Evolutionary conservation across 64 coral and sea anemone genomes (phyloP).

Genomic region (Pachyseris speciosa): DNA sequence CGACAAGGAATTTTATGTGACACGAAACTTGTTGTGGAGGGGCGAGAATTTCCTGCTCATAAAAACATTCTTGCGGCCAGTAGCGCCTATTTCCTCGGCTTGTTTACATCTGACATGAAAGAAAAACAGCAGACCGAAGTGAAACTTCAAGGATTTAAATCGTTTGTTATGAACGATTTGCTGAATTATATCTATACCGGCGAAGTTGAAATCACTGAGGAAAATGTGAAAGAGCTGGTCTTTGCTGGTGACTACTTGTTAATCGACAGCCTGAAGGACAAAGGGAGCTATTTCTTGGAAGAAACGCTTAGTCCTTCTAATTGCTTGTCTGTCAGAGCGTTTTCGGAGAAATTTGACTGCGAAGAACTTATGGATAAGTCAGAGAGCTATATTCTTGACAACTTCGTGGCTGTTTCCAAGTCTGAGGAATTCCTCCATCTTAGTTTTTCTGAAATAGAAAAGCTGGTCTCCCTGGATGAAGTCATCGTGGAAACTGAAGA

Average conservation of each 20-base stretch:
- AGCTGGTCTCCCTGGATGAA: constrained; percentile 79
- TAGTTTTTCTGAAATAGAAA: constrained; percentile 41
- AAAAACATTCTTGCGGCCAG: constrained; percentile 83
- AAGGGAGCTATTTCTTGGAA: constrained; percentile 75
- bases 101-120: constrained; percentile 94
- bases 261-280: constrained; percentile 84
- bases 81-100: constrained; percentile 87
- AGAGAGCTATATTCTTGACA: constrained; percentile 71
- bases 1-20: constrained; percentile 83
- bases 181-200: constrained; percentile 94
- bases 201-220: constrained; percentile 71
- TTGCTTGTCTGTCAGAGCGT: constrained; percentile 85
- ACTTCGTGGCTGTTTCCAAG: constrained; percentile 93
- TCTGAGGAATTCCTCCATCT: constrained; percentile 89
- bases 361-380: constrained; percentile 71
- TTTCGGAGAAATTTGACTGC: constrained; percentile 92
- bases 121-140: constrained; percentile 74
- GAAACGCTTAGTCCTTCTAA: constrained; percentile 77
- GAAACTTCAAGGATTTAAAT: constrained; percentile 73
- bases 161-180: constrained; percentile 87
- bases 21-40: constrained; percentile 75
- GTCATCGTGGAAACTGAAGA: constrained; percentile 87
- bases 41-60: constrained; percentile 71
- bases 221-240: constrained; percentile 91
- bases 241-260: constrained; percentile 89